Evolutionary conservation across 2,113 vertebrate species (phyloP), one percentile per base, ranked within the genome.

Genomic region (Progne subis): DNA sequence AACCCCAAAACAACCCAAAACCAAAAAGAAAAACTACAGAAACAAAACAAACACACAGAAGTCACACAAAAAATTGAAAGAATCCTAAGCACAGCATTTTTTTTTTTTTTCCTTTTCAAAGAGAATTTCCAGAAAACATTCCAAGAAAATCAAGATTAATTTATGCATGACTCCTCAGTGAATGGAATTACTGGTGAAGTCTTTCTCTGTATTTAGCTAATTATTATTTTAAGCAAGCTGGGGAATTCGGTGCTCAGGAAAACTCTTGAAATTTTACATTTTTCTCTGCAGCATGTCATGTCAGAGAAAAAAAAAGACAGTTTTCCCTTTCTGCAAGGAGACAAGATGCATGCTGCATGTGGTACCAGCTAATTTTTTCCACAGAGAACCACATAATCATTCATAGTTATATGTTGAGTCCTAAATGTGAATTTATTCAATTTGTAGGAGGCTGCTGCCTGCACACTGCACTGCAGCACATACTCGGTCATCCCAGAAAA

Each of bases 1-100:
- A 64, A 11, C 0, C 2, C 6, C 11, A 43, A 43, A 43, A 43
- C 41, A 43, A 43, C 1, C 8, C 34, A 1, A 15, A 44, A 32
- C 37, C 18, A 74, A 67, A 39, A 23, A 67, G 50, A 60, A 86
- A 37, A 47, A 18, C 16, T 20, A 21, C 37, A 77, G 28, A 26
- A 68, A 60, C 18, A 44, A 77, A 52, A 37, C 20, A 59, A 43
- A 31, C 25, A 49, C 29, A 65, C 3, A 49, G 32, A 56, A 61
- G 10, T 16, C 9, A 46, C 6, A 29, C 5, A 43, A 74, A 70
- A 49, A 41, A n/a, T 2, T 3, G 11, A 59, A 76, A 68, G 8
- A 37, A 34, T 32, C 37, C 47, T 60, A 34, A 12, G 32, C 14
- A 71, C 3, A 18, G 25, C 9, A 69, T 56, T 71, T 16, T 46